Evolutionary conservation across 2,888 invertebrate genomes (phyloP).

Genomic region (Euphydryas editha): DNA sequence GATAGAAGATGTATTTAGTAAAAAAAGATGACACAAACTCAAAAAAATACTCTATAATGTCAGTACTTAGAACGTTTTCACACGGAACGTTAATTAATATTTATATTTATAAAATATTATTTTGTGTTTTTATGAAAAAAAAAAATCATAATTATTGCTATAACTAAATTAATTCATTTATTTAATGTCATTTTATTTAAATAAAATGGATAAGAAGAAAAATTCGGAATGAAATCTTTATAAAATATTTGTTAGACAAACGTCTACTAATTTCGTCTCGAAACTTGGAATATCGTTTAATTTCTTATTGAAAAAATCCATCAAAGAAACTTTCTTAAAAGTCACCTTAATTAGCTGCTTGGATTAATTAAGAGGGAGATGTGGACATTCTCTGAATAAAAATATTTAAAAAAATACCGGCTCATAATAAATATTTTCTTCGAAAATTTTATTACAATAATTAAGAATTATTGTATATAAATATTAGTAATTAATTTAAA

Average conservation of each 20-base stretch:
- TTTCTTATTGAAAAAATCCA: slow-evolving; percentile 33
- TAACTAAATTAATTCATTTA: neutral
- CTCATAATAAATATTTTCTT: slow-evolving; percentile 7
- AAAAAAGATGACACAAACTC: too few species aligned
- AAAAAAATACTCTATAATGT: too few species aligned
- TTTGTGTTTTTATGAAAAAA: too few species aligned
- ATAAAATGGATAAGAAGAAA: neutral
- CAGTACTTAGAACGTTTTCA: too few species aligned
- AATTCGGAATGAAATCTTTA: slow-evolving; percentile 7
- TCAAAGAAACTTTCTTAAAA: slow-evolving; percentile 46
- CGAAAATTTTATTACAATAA: neutral
- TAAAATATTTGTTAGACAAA: slow-evolving; percentile 16
- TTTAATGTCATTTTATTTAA: neutral
- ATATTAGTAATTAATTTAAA: neutral
- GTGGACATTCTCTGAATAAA: slow-evolving; percentile 55
- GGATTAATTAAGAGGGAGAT: slow-evolving; percentile 60
- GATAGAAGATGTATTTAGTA: too few species aligned
- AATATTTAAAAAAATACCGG: slow-evolving; percentile 47
- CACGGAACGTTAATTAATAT: too few species aligned
- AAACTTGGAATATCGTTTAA: slow-evolving; percentile 25
- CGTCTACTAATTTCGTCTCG: slow-evolving; percentile 19
- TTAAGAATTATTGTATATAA: neutral
- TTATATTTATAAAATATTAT: too few species aligned
- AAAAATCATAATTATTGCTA: too few species aligned
- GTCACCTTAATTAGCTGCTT: slow-evolving; percentile 62